Conservation (phyloP, 2,113 vertebrate species). For the Eidolon helvum region DNA sequence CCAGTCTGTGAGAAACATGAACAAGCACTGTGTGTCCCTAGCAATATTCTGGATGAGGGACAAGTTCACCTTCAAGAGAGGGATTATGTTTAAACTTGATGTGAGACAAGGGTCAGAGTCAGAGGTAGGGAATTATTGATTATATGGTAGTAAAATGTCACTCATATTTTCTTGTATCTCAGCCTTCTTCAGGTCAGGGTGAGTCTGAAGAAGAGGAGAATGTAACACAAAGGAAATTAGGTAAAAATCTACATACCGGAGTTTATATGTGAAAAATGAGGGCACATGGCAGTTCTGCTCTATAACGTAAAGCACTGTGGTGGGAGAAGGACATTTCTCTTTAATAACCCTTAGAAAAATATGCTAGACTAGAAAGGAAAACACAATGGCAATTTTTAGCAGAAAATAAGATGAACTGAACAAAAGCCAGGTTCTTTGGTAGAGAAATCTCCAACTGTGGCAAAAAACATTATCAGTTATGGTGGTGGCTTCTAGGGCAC, state of each 20-base stretch:
- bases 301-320: neutral
- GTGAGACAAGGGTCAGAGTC: neutral
- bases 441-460: neutral
- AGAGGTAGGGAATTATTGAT: neutral
- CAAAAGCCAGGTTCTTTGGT: neutral
- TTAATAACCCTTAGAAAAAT: neutral
- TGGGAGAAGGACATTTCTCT: neutral
- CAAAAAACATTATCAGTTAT: neutral
- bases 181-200: neutral
- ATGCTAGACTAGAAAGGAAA: neutral
- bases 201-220: neutral
- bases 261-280: constrained; percentile 15
- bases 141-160: neutral
- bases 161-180: neutral
- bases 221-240: neutral
- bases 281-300: neutral
- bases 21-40: neutral
- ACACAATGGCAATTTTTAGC: neutral
- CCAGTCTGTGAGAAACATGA: neutral
- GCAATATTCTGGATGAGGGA: neutral
- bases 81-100: neutral
- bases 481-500: neutral
- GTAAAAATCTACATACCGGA: neutral
- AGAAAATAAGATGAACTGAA: neutral
- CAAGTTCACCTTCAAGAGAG: neutral